These are phyloP conservation scores for Drosophila tropicalis DNA, from an alignment of 1,140 invertebrate species.

Conservation along the genomic window DNA sequence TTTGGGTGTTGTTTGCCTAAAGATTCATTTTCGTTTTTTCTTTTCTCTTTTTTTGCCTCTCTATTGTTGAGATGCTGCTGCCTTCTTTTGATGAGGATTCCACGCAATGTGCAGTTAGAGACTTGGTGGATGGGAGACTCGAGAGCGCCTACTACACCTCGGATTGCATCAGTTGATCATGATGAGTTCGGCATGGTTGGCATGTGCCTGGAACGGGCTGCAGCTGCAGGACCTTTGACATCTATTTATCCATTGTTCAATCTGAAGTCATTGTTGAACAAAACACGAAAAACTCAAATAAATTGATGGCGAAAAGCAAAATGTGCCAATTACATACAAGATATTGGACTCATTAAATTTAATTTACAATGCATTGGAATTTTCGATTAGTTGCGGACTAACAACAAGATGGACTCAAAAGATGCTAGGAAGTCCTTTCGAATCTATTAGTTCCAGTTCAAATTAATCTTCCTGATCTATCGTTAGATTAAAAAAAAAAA, in stretches of 20 bases:
- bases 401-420: too few relatives aligned
- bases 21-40: not conserved
- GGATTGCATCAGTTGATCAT: conserved; percentile 1
- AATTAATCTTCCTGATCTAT: too few relatives aligned
- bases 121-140: not conserved
- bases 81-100: conserved; percentile 8
- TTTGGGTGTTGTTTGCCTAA: conserved; percentile 22
- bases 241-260: conserved; percentile 6
- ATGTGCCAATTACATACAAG: not conserved
- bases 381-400: too few relatives aligned
- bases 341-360: not conserved
- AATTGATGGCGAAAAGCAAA: conserved; percentile 1
- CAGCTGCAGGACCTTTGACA: conserved; percentile 9
- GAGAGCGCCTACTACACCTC: conserved; percentile 6
- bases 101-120: too few relatives aligned
- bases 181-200: not conserved
- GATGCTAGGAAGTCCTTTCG: too few relatives aligned
- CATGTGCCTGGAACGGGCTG: not conserved
- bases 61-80: conserved; percentile 2
- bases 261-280: not conserved
- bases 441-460: too few relatives aligned
- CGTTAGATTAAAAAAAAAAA: too few relatives aligned
- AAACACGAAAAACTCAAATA: conserved; percentile 5
- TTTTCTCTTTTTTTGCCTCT: conserved; percentile 4
- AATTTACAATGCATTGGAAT: not conserved